Base-by-base conservation (phyloP, 1,140 invertebrate genomes). In the Oryctes rhinoceros region DNA sequence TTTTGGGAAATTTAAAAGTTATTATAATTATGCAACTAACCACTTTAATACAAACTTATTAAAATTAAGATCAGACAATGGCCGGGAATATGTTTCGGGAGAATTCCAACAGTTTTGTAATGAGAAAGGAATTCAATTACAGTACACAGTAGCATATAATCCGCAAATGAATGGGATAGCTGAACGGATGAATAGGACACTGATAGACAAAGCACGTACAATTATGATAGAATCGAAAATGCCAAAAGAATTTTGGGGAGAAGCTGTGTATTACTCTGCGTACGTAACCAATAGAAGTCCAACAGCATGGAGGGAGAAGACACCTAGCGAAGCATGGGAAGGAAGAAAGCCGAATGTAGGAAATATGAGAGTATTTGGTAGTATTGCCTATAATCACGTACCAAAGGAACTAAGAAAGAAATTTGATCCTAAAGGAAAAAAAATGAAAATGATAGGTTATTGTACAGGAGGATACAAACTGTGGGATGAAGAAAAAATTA, bases 111-210 rank as follows among this genome's bases (percentile, higher is more conserved):
- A 81, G 3, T 86, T 84, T 80, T 84, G 77, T 47, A 49, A 80
- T 80, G 6, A 80, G 48, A 81, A 80, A 67, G 85, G 85, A 49
- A 85, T 85, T 6, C 48, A 37, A 30, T 30, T 71, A n/a, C 24
- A 81, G 76, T 80, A 82, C 74, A 85, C 83, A 18, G 78, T 83
- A 7, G 47, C 82, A 18, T 85, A 88, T 49, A 84, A 85, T 35
- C 87, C 88, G 47, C 79, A 87, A 78, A 84, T 86, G 78, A 90
- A 90, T 84, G 88, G 88, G 11, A 81, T 85, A n/a, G 84, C 85
- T 15, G 89, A 89, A 82, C 74, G 87, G 62, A 82, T 83, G 35
- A 89, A 79, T 75, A 39, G 79, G 11, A 79, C 65, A 62, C 15
- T 79, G 47, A n/a, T 79, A 4, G 79, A 79, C 3, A 79, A 79